These are phyloP conservation scores for Calosoma granatense DNA, from an alignment of 1,140 invertebrate species.

Conservation along the genomic window DNA sequence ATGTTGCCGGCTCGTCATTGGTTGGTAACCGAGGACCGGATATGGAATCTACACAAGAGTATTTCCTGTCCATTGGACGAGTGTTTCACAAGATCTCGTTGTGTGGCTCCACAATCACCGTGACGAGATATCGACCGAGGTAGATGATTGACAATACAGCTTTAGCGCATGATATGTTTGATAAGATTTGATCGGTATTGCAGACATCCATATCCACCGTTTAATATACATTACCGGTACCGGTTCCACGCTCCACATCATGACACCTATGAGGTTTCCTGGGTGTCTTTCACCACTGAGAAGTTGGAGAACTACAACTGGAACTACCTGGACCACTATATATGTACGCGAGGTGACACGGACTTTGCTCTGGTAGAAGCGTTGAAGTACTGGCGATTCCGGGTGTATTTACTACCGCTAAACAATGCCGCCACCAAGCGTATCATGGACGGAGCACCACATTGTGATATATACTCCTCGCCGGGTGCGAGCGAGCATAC, in stretches of 20 bases:
- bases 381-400: conserved; percentile 87
- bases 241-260: conserved; percentile 90
- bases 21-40: conserved; percentile 29
- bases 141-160: conserved; percentile 39
- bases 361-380: conserved; percentile 78
- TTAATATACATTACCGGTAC: conserved; percentile 83
- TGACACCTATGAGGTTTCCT: conserved; percentile 88
- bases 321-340: conserved; percentile 97
- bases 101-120: conserved; percentile 75
- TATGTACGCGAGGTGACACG: conserved; percentile 84
- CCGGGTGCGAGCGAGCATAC: conserved; percentile 53
- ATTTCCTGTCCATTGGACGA: conserved; percentile 82
- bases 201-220: conserved; percentile 85
- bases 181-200: conserved; percentile 11
- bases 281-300: conserved; percentile 88
- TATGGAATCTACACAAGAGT: conserved; percentile 46
- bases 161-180: not conserved
- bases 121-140: conserved; percentile 87
- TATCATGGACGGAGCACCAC: conserved; percentile 55
- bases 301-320: conserved; percentile 95
- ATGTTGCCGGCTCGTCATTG: conserved; percentile 29
- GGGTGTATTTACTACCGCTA: conserved; percentile 76
- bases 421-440: conserved; percentile 59
- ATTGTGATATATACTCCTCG: conserved; percentile 72
- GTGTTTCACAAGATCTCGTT: conserved; percentile 89